phyloP scores from a whole-genome alignment of 2,113 vertebrate genomes.

The Pseudonaja textilis region DNA sequence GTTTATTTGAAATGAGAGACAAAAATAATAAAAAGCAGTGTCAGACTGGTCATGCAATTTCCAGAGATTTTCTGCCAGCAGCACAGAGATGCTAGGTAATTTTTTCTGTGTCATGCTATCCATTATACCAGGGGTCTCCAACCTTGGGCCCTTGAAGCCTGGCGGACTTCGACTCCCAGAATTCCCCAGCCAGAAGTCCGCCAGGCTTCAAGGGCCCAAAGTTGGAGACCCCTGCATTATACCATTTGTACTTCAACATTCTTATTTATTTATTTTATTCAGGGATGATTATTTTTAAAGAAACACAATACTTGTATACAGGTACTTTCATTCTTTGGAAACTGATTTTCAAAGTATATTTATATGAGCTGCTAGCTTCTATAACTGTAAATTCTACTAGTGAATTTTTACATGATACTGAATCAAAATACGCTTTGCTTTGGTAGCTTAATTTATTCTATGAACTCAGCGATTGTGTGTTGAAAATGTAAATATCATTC shows the following conservation, averaged over 20 bases:
- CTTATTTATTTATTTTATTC: conserved; percentile 55
- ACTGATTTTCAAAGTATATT: conserved; percentile 45
- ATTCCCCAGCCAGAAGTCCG: too few relatives aligned
- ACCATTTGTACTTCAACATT: conserved; percentile 66
- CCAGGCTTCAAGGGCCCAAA: too few relatives aligned
- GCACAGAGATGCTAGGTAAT: conserved; percentile 11
- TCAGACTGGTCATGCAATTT: conserved; percentile 18
- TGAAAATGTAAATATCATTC: neutral
- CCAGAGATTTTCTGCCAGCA: conserved; percentile 1
- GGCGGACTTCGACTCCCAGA: too few relatives aligned
- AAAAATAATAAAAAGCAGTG: conserved; percentile 6
- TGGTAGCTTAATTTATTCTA: neutral
- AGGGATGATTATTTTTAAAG: neutral
- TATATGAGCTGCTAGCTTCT: conserved; percentile 8
- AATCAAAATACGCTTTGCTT: neutral
- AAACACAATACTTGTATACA: conserved; percentile 50
- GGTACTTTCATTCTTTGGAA: conserved; percentile 13
- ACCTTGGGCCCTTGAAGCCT: too few relatives aligned
- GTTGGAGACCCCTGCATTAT: conserved; percentile 24
- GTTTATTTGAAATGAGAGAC: neutral
- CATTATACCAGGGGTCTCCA: conserved; percentile 45
- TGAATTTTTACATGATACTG: neutral
- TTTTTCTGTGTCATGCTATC: conserved; percentile 43
- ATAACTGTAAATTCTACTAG: neutral
- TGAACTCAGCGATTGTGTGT: neutral